These are phyloP conservation scores for Lasioglossum zephyrum DNA, from an alignment of 2,888 invertebrate species.

Conservation along the genomic window DNA sequence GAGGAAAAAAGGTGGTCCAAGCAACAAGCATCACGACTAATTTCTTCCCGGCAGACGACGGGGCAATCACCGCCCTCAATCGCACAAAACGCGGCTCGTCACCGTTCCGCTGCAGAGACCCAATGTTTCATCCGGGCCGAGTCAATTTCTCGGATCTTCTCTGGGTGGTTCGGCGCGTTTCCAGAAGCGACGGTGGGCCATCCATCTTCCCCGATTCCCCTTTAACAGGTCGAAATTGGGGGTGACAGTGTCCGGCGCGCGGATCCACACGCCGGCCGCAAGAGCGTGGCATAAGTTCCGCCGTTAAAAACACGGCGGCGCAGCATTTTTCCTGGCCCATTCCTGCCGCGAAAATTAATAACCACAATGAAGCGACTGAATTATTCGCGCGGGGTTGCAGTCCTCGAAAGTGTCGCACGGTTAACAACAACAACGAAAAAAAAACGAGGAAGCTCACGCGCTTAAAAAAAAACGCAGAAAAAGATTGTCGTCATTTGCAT, in stretches of 20 bases:
- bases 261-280: conserved; percentile 11
- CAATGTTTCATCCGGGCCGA: not conserved
- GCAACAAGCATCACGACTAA: not conserved
- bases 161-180: conserved; percentile 1
- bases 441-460: not conserved
- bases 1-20: not conserved
- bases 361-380: conserved; percentile 70
- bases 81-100: not conserved
- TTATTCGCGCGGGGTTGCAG: conserved; percentile 54
- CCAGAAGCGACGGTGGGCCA: conserved; percentile 27
- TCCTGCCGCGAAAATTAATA: conserved; percentile 61
- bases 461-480: not conserved
- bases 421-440: not conserved
- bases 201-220: conserved; percentile 44
- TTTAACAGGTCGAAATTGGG: conserved; percentile 41
- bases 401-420: conserved; percentile 36
- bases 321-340: conserved; percentile 42
- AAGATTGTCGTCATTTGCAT: conserved; percentile 67
- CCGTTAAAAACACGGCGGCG: conserved; percentile 59
- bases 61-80: not conserved
- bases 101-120: not conserved
- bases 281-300: conserved; percentile 58
- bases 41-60: not conserved
- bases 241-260: conserved; percentile 36
- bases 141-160: conserved; percentile 7